Percentiles rank a stretch among this genome's conserved stretches.
phyloP scores from a whole-genome alignment of 2,797 vertebrate genomes.

The Hafferia zeledoni region DNA sequence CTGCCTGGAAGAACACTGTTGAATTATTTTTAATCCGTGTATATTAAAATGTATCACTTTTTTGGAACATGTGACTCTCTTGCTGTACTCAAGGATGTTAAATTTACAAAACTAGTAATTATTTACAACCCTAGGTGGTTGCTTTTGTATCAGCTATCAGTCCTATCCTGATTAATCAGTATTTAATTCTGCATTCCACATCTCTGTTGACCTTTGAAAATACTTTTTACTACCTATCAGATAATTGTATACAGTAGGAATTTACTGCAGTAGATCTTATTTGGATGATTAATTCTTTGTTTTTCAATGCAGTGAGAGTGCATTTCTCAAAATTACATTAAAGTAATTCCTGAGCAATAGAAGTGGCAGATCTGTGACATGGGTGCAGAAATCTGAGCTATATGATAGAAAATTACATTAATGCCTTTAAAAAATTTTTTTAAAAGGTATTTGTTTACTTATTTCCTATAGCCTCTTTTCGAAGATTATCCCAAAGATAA shows the following conservation, averaged over 20 bases:
- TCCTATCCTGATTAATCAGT: slow-evolving; percentile 7
- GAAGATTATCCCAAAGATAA: slow-evolving; percentile 17
- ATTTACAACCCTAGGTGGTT: slow-evolving; percentile 19
- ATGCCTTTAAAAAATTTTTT: neutral
- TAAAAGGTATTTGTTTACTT: slow-evolving; percentile 9
- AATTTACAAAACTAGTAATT: neutral
- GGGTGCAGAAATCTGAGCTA: neutral
- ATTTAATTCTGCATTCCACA: slow-evolving; percentile 41
- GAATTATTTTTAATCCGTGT: neutral
- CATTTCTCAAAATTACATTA: neutral
- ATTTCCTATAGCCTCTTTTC: neutral
- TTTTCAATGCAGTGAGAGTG: neutral
- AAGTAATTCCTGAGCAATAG: neutral
- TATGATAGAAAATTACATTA: neutral
- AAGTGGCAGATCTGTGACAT: neutral
- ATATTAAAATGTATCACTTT: neutral
- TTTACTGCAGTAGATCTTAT: neutral
- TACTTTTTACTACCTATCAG: neutral
- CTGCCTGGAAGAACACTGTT: neutral
- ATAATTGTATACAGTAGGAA: neutral
- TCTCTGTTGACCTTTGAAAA: slow-evolving; percentile 34
- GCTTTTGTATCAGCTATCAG: neutral
- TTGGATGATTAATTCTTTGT: neutral
- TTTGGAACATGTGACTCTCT: neutral
- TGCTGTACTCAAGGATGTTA: neutral